These are phyloP conservation scores for Tursiops truncatus DNA, from an alignment of 2,113 vertebrate genomes.

Conservation along the genomic window DNA sequence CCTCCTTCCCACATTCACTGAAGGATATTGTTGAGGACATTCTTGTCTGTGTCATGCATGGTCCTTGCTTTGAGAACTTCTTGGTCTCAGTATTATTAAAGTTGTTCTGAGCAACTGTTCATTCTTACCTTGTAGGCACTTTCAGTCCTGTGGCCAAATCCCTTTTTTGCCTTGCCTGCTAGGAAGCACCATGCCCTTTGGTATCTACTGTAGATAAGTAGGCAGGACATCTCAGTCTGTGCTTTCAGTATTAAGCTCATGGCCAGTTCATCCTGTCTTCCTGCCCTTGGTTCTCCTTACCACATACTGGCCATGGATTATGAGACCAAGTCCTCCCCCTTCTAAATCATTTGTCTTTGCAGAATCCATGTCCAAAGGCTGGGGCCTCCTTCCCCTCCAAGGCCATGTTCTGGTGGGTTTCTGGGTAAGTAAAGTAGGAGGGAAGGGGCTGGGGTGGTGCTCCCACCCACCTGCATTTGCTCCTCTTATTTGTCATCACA, in stretches of 20 bases:
- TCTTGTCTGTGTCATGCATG: fast-evolving
- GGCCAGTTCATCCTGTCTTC: background rate
- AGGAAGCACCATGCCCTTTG: background rate
- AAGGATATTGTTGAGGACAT: background rate
- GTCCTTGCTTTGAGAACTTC: background rate
- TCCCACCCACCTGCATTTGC: background rate
- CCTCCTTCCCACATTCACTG: background rate
- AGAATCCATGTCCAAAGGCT: conserved; percentile 94
- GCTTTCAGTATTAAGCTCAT: fast-evolving
- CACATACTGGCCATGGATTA: background rate
- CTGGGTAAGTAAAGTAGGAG: conserved; percentile 87
- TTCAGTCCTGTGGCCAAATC: background rate
- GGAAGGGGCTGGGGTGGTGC: background rate
- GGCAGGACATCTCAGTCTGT: fast-evolving
- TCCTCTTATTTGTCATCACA: background rate
- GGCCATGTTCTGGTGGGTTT: conserved; percentile 97
- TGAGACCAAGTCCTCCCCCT: background rate
- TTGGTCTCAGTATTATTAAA: background rate
- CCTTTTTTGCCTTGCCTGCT: background rate
- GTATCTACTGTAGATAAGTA: background rate
- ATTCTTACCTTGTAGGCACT: background rate
- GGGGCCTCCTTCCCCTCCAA: conserved; percentile 93
- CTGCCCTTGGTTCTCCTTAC: background rate
- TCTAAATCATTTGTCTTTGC: conserved; percentile 77
- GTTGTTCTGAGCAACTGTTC: background rate